phyloP scores from a whole-genome alignment of 2,113 vertebrate species.

The Ursus arctos region DNA sequence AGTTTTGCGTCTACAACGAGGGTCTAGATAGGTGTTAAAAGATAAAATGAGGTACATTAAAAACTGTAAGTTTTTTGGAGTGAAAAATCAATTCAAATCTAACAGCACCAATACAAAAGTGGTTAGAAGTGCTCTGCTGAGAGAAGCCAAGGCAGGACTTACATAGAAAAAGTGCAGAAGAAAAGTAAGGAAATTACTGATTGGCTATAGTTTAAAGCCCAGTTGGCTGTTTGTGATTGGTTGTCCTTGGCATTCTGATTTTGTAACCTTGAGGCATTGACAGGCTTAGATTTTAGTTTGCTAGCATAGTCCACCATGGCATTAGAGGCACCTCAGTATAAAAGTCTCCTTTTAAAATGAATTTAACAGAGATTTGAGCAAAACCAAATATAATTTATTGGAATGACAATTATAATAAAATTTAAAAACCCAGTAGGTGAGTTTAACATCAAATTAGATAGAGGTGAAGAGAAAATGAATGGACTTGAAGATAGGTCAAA shows the following conservation, averaged over 20 bases:
- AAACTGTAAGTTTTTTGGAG: background rate
- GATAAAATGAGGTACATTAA: background rate
- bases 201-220: background rate
- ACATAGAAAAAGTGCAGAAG: background rate
- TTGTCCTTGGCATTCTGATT: background rate
- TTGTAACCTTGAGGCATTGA: background rate
- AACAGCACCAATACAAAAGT: background rate
- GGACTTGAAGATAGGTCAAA: background rate
- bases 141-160: background rate
- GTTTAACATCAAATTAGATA: conserved; percentile 21
- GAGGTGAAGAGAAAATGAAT: background rate
- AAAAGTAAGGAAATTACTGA: background rate
- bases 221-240: background rate
- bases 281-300: background rate
- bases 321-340: background rate
- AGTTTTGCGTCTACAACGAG: background rate
- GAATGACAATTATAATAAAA: conserved; percentile 47
- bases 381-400: conserved; percentile 36
- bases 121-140: background rate
- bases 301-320: no score
- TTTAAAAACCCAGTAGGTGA: background rate
- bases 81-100: background rate
- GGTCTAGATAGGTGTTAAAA: background rate
- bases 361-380: conserved; percentile 25
- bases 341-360: background rate